A percentile compares a stretch with the other conserved stretches of the same genome.
Evolutionary conservation across 2,797 vertebrate species (phyloP).

Genomic region (Cuculus canorus): DNA sequence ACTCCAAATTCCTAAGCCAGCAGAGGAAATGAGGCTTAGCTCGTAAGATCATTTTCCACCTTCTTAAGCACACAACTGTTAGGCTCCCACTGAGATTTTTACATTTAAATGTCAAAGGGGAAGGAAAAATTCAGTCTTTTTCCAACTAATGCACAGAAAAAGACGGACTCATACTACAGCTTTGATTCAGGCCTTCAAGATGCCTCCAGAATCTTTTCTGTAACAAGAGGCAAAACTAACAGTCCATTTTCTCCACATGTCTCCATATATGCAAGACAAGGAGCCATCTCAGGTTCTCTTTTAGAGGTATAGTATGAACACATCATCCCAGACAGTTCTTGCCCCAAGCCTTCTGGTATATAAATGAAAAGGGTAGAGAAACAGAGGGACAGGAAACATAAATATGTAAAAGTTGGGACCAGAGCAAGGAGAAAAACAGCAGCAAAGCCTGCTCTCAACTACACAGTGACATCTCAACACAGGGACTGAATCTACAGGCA

Average conservation of each 20-base stretch:
- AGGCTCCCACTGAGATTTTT: constrained; percentile 16
- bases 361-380: background rate
- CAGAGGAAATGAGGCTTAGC: constrained; percentile 39
- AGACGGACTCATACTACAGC: background rate
- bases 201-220: background rate
- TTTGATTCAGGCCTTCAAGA: background rate
- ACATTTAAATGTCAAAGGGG: background rate
- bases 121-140: background rate
- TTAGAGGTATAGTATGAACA: background rate
- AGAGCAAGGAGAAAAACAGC: background rate
- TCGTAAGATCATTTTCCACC: constrained; percentile 58
- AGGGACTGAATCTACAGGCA: background rate
- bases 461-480: rapidly evolving
- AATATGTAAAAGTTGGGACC: background rate
- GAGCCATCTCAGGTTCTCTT: background rate
- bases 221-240: background rate
- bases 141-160: background rate
- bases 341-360: background rate
- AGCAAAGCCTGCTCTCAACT: background rate
- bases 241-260: background rate
- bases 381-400: background rate
- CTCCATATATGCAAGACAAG: background rate
- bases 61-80: constrained; percentile 28
- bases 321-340: background rate
- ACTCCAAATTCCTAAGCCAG: constrained; percentile 42